Percentiles rank a stretch among this genome's conserved stretches.
These are phyloP conservation scores for Euura lappo DNA, from an alignment of 1,140 invertebrate genomes.

Conservation along the genomic window DNA sequence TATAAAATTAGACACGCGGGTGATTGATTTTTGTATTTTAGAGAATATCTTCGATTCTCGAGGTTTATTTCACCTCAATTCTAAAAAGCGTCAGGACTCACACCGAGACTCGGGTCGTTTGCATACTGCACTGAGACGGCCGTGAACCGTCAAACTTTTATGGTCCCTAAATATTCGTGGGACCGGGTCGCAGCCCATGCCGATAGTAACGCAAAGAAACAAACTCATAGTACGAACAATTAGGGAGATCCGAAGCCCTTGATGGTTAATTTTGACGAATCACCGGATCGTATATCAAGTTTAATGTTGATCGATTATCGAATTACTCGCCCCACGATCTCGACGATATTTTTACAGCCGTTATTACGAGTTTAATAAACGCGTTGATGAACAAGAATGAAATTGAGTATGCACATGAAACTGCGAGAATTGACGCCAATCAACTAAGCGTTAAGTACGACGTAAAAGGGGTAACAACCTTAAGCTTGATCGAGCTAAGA, in stretches of 20 bases:
- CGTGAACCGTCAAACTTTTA: conserved; percentile 5
- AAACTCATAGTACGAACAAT: not conserved
- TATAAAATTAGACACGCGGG: too few relatives aligned
- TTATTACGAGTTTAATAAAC: too few relatives aligned
- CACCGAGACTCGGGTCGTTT: not conserved
- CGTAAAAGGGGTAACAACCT: not conserved
- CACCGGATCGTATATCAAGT: too few relatives aligned
- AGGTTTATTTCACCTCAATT: too few relatives aligned
- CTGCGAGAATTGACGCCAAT: not conserved
- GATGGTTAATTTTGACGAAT: too few relatives aligned
- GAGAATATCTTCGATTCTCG: too few relatives aligned
- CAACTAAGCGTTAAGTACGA: not conserved
- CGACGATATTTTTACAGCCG: too few relatives aligned
- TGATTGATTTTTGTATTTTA: too few relatives aligned
- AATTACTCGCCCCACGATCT: too few relatives aligned
- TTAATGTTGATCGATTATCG: too few relatives aligned
- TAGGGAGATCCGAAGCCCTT: not conserved
- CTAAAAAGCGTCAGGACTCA: too few relatives aligned
- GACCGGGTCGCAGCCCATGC: not conserved
- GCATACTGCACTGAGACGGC: not conserved
- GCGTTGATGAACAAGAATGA: not conserved
- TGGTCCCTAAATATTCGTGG: conserved; percentile 1
- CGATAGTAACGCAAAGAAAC: not conserved
- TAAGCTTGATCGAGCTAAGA: conserved; percentile 3
- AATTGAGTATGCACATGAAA: not conserved